Evolutionary conservation across 2,113 vertebrate genomes (phyloP), one percentile per base, ranked within the genome.

Genomic region (Gnathonemus echidnorhynchus): DNA sequence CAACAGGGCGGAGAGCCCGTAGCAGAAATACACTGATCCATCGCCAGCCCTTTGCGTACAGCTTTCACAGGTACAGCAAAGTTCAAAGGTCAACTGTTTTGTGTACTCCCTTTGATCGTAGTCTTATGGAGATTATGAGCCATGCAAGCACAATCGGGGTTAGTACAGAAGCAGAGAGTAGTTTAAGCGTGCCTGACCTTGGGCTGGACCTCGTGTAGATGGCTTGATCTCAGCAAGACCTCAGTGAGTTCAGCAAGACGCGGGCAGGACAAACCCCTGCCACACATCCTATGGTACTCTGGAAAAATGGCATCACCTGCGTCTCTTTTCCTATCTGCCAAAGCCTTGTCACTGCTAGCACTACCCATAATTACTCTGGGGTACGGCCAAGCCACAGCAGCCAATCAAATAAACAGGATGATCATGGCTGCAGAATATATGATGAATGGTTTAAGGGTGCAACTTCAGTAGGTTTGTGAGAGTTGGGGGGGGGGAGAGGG

Each of bases 351-450:
- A 86, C 13, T 48, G 17, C 31, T 27, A 31, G 45, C 46, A 86
- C 48, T 48, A 31, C 50, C 86, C 31, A 21, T 35, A 53, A 87
- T 53, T 87, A 52, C 86, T 56, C 27, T 27, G 13, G 86, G 27
- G 49, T 87, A 53, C 42, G 10, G 49, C 27, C 86, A 52, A 53
- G n/a, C 86, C 31, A 53, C 86, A 39, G 50, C n/a, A 53, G 50
- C 86, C 86, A 58, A 31, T 35, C 50, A 87, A 87, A 27, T 87
- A 58, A 87, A 42, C 86, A 87, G 50, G 17, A 87, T 31, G 49
- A 87, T 15, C 24, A 87, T 31, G 49, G n/a, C 86, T 1, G 1
- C 27, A 21, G 52, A 56, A 24, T 87, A 56, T 56, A 35, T 50
- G n/a, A 87, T 50, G 15, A 53, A 85, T 45, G 46, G 21, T 86